phyloP scores from a whole-genome alignment of 1,140 invertebrate species.

The Pteromalus puparum region DNA sequence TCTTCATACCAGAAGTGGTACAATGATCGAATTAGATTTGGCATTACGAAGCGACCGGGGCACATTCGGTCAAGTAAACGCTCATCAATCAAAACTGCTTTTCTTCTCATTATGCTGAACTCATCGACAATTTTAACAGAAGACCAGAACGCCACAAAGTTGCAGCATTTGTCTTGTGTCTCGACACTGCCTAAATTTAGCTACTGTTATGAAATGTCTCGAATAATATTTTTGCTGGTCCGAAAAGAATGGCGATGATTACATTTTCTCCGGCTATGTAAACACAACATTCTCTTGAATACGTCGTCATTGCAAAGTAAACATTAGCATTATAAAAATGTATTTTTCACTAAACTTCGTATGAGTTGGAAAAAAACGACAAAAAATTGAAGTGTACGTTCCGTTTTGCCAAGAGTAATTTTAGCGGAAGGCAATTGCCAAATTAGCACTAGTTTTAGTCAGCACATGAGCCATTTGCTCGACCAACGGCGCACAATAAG shows the following conservation, averaged over 20 bases:
- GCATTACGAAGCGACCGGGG: background rate
- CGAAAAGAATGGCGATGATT: background rate
- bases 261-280: background rate
- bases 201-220: background rate
- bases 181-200: background rate
- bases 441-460: background rate
- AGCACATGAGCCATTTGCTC: background rate
- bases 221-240: background rate
- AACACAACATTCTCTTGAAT: background rate
- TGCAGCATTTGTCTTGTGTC: background rate
- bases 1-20: background rate
- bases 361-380: background rate
- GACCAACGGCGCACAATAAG: background rate
- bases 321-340: no score
- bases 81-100: background rate
- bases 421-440: slow-evolving; percentile 11
- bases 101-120: slow-evolving; percentile 11
- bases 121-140: slow-evolving; percentile 26
- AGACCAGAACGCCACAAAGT: background rate
- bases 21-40: slow-evolving; percentile 46
- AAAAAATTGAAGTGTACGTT: background rate
- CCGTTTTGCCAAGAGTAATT: slow-evolving; percentile 18
- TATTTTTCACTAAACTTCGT: background rate
- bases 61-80: slow-evolving; percentile 33
- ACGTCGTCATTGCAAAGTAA: no score